These are phyloP conservation scores for Drosophila borborema DNA, from an alignment of 2,888 invertebrate species.

Conservation along the genomic window DNA sequence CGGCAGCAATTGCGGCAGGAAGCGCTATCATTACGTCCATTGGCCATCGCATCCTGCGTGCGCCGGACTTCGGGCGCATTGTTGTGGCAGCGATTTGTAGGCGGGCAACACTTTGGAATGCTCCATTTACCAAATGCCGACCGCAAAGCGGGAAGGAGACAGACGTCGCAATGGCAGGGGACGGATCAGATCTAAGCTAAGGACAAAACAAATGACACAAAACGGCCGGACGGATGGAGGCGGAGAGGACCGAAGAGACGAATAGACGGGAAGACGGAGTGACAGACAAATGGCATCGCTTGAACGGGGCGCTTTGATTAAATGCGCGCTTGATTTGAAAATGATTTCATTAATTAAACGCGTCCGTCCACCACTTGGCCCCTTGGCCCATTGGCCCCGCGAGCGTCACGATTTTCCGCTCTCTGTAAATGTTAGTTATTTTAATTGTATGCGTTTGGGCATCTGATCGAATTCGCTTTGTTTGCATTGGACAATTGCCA, in stretches of 20 bases:
- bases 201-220: conserved; percentile 19
- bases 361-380: conserved; percentile 6
- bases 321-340: conserved; percentile 57
- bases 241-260: not conserved
- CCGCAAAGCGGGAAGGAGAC: conserved; percentile 3
- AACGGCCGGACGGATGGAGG: not conserved
- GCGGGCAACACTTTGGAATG: conserved; percentile 33
- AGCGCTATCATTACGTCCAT: conserved; percentile 44
- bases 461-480: conserved; percentile 12
- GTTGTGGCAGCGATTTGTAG: conserved; percentile 23
- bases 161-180: not conserved
- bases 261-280: not conserved
- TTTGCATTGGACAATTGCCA: not conserved
- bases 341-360: conserved; percentile 60
- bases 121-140: conserved; percentile 32
- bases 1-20: conserved; percentile 29
- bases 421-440: conserved; percentile 15
- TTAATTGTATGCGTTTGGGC: conserved; percentile 28
- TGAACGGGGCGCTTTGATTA: conserved; percentile 36
- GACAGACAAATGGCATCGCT: conserved; percentile 15
- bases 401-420: not conserved
- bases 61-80: conserved; percentile 13
- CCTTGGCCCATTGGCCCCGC: no score
- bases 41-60: conserved; percentile 39
- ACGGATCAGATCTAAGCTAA: conserved; percentile 12